Conservation (phyloP, 2,888 invertebrate species). For the Nomada flava region DNA sequence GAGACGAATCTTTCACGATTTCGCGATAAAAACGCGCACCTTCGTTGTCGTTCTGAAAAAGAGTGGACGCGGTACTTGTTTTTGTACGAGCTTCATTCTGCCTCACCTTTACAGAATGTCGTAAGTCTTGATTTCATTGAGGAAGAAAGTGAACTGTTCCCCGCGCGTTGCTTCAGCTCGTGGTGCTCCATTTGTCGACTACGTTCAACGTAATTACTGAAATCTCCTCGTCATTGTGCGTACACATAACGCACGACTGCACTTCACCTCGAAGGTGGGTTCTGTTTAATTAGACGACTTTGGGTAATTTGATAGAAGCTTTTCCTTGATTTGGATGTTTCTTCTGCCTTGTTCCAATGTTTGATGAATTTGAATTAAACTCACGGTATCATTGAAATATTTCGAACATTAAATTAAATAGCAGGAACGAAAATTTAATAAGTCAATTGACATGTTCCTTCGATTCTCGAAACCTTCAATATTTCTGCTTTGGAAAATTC, state of each 20-base stretch:
- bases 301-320: too few relatives aligned
- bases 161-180: conserved; percentile 23
- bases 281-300: neutral
- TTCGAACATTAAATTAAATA: too few relatives aligned
- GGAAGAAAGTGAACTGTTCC: conserved; percentile 62
- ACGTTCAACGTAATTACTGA: conserved; percentile 24
- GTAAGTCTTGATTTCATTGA: conserved; percentile 63
- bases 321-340: neutral
- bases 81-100: conserved; percentile 42
- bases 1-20: neutral
- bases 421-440: too few relatives aligned
- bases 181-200: conserved; percentile 23
- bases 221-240: neutral
- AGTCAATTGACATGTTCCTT: too few relatives aligned
- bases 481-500: too few relatives aligned
- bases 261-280: neutral
- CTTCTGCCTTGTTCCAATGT: neutral
- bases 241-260: neutral
- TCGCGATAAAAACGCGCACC: neutral
- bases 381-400: too few relatives aligned
- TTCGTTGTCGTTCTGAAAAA: neutral
- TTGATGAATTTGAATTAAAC: too few relatives aligned
- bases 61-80: conserved; percentile 16
- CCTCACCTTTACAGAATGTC: conserved; percentile 51
- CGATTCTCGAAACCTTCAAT: too few relatives aligned